These are phyloP conservation scores for Mythimna albipuncta DNA, from an alignment of 2,888 invertebrate genomes.

Conservation along the genomic window DNA sequence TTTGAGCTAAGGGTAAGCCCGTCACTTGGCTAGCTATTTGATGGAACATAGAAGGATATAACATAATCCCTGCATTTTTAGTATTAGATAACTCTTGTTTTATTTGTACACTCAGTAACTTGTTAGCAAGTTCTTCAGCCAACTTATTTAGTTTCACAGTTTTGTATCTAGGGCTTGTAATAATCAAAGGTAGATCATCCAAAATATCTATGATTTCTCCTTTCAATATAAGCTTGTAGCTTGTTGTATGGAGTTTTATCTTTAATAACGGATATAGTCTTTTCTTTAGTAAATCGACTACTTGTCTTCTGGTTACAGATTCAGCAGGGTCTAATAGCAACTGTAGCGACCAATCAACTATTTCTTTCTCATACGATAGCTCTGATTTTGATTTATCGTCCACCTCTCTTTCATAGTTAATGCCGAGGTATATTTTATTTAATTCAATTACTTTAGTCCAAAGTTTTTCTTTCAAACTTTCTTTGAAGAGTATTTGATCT, in stretches of 20 bases:
- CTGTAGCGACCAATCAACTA: slow-evolving; percentile 49
- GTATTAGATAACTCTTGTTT: slow-evolving; percentile 32
- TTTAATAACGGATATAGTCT: slow-evolving; percentile 44
- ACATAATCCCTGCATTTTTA: neutral
- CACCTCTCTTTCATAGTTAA: slow-evolving; percentile 22
- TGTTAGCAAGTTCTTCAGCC: slow-evolving; percentile 67
- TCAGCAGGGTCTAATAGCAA: slow-evolving; percentile 29
- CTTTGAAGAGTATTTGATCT: slow-evolving; percentile 63
- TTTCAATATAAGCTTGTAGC: slow-evolving; percentile 66
- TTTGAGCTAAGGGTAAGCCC: slow-evolving; percentile 23
- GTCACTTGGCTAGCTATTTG: slow-evolving; percentile 18
- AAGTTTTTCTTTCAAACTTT: slow-evolving; percentile 67
- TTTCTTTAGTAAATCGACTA: slow-evolving; percentile 41
- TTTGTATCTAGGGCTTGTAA: slow-evolving; percentile 31
- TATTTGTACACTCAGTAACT: slow-evolving; percentile 54
- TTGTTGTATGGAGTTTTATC: slow-evolving; percentile 43
- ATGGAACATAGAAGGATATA: slow-evolving; percentile 1
- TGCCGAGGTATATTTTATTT: slow-evolving; percentile 55
- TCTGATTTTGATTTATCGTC: neutral
- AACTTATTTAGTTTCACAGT: slow-evolving; percentile 57
- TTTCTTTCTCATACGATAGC: slow-evolving; percentile 37
- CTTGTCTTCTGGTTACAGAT: slow-evolving; percentile 11
- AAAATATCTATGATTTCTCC: slow-evolving; percentile 68
- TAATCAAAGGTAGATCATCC: slow-evolving; percentile 55
- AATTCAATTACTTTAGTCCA: slow-evolving; percentile 65